Base-by-base conservation (phyloP, 2,113 vertebrate genomes). In the Carassius carassius region DNA sequence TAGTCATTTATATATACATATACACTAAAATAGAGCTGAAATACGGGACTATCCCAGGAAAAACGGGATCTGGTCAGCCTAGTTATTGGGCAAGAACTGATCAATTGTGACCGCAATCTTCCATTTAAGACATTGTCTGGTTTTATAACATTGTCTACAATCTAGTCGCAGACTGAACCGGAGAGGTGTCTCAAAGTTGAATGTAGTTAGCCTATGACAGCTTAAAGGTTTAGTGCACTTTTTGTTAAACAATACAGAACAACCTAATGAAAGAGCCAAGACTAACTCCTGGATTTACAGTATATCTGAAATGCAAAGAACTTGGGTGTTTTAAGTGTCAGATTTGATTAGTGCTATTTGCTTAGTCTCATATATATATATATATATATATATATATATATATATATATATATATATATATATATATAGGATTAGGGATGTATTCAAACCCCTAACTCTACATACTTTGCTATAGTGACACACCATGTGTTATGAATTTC, bases 71-170 rank as follows among this genome's bases (percentile, higher is more conserved):
- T n/a, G n/a, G n/a, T 29, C 29, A 29, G 1, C 1, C 29, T 29
- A 29, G 29, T 37, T 35, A 35, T 35, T 37, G 60, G 35, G 62
- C 23, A 80, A 65, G 60, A 65, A n/a, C 51, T 56, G 78, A 7
- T n/a, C 78, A 44, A 63, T 63, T 79, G 58, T 80, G 78, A 65
- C 78, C 78, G 65, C 78, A 65, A 47, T 47, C 35, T 23, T 65
- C 78, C 78, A 79, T 79, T 29, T 79, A 63, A 17, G 37, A 29
- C 8, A 37, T 37, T 65, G 78, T 80, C 60, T 29, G 78, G 58
- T 80, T 80, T 80, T 44, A 19, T 21, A 47, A 78, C 77, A 63
- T 23, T 9, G n/a, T 65, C 60, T 65, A n/a, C n/a, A 63, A 23
- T 65, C 37, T 47, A 49, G 25, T 65, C 78, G 0, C 12, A 65